Conservation (phyloP, 2,888 invertebrate species). For the Ctenicera cuprea region DNA sequence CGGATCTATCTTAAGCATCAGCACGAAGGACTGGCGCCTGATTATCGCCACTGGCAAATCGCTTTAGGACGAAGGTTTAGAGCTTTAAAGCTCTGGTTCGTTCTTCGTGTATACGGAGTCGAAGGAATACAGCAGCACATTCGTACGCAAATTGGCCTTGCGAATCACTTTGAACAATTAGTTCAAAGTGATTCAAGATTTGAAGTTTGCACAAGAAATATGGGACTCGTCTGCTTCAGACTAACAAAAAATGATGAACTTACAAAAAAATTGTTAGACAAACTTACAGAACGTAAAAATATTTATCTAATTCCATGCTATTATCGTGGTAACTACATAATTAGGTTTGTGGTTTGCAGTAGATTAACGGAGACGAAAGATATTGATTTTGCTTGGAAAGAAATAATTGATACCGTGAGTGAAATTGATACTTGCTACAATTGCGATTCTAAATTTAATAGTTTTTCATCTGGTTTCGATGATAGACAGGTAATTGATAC, state of each 20-base stretch:
- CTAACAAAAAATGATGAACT: conserved; percentile 81
- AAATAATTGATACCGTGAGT: conserved; percentile 60
- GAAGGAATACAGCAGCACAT: conserved; percentile 87
- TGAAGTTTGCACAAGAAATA: conserved; percentile 77
- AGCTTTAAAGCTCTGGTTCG: conserved; percentile 95
- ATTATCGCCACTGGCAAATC: conserved; percentile 90
- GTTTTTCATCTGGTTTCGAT: conserved; percentile 7
- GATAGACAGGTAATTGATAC: conserved; percentile 19
- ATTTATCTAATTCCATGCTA: conserved; percentile 89
- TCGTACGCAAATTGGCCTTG: conserved; percentile 83
- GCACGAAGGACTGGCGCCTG: conserved; percentile 78
- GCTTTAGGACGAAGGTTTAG: conserved; percentile 91
- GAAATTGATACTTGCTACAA: not conserved
- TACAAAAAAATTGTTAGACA: conserved; percentile 83
- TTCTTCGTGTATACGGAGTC: conserved; percentile 87
- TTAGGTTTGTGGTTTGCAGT: conserved; percentile 90
- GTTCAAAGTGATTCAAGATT: conserved; percentile 85
- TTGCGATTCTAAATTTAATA: conserved; percentile 6
- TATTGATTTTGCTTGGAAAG: conserved; percentile 82
- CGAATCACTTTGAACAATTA: conserved; percentile 85
- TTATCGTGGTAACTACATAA: conserved; percentile 80
- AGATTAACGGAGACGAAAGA: conserved; percentile 82
- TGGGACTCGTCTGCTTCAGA: conserved; percentile 90
- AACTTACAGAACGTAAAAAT: conserved; percentile 83
- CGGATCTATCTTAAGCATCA: conserved; percentile 89